A percentile compares a stretch with the other conserved stretches of the same genome.
Conservation (phyloP, 2,888 invertebrate species). For the Philaethria dido region DNA sequence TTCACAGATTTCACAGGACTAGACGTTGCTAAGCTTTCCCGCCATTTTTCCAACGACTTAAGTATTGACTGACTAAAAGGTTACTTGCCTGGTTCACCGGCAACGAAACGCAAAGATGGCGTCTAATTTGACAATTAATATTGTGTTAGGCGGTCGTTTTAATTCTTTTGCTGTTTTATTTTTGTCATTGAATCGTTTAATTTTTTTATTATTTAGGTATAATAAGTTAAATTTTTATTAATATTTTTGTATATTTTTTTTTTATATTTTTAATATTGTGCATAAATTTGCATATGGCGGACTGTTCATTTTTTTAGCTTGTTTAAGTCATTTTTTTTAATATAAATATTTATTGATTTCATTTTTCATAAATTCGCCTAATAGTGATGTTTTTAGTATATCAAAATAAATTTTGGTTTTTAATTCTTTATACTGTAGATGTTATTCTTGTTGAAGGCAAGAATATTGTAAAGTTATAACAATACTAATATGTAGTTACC, state of each 20-base stretch:
- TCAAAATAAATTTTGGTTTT: not conserved
- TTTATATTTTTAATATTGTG: not conserved
- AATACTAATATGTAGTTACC: not conserved
- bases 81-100: constrained; percentile 75
- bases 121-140: not conserved
- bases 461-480: not conserved
- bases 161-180: no score
- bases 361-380: not conserved
- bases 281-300: not conserved
- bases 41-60: constrained; percentile 78
- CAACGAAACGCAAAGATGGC: constrained; percentile 41
- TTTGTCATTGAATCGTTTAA: not conserved
- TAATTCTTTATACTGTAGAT: not conserved
- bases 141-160: not conserved
- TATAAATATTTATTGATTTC: not conserved
- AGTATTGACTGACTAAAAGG: constrained; percentile 81
- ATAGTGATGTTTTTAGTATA: not conserved
- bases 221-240: not conserved
- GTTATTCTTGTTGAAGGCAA: not conserved
- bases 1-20: constrained; percentile 78
- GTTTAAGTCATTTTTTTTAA: not conserved
- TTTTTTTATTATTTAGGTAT: not conserved
- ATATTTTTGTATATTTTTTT: constrained; percentile 10
- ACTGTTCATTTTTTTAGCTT: no score
- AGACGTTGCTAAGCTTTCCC: constrained; percentile 75